Conservation (phyloP, 2,888 invertebrate genomes). For the Lithophane leautieri region DNA sequence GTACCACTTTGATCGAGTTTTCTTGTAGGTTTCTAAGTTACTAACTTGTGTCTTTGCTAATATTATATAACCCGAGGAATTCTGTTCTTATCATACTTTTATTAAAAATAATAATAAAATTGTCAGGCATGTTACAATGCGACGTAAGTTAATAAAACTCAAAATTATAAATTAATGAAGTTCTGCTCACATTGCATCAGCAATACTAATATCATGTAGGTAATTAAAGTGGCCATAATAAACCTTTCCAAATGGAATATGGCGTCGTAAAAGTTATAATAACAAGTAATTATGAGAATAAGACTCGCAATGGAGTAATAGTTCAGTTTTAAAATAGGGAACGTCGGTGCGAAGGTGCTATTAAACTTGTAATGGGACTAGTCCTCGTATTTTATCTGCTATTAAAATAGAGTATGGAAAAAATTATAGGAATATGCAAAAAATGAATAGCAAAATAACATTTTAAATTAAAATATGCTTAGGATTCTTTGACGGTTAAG, state of each 20-base stretch:
- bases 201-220: constrained; percentile 38
- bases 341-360: constrained; percentile 40
- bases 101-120: not conserved
- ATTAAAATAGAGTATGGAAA: constrained; percentile 8
- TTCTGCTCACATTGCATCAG: constrained; percentile 33
- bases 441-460: not conserved
- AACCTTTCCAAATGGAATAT: constrained; percentile 52
- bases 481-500: too few relatives aligned
- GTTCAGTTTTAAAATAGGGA: constrained; percentile 50
- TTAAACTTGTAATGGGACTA: constrained; percentile 53
- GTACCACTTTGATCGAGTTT: not conserved
- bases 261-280: constrained; percentile 57
- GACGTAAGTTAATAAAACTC: constrained; percentile 5
- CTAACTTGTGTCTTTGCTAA: not conserved
- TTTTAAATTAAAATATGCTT: not conserved
- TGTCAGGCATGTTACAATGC: not conserved
- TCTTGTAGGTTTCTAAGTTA: not conserved
- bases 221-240: constrained; percentile 46
- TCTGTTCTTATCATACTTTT: not conserved
- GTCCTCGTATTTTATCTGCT: constrained; percentile 28
- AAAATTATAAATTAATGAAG: not conserved
- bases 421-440: too few relatives aligned
- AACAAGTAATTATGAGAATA: constrained; percentile 57
- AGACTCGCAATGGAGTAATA: constrained; percentile 50
- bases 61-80: not conserved